Percentiles rank a stretch among this genome's conserved stretches.
Conservation (phyloP, 2,797 vertebrate genomes). For the Xenentodon cancila region DNA sequence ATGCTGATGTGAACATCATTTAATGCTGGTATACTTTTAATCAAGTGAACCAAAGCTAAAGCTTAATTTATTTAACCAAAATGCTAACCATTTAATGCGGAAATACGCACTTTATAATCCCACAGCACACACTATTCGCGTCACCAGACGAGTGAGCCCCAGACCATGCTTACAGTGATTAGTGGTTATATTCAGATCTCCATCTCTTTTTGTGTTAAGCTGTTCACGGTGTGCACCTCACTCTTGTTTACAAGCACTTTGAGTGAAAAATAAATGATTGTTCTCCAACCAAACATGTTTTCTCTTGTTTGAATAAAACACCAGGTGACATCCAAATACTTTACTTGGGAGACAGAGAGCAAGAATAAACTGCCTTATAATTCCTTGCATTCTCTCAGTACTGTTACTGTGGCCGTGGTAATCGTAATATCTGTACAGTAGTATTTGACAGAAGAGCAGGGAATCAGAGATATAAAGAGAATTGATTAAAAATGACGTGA, state of each 20-base stretch:
- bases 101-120: conserved; percentile 67
- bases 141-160: conserved; percentile 64
- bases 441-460: conserved; percentile 12
- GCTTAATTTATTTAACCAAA: conserved; percentile 35
- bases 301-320: conserved; percentile 32
- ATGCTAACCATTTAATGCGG: conserved; percentile 41
- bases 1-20: conserved; percentile 49
- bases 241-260: conserved; percentile 61
- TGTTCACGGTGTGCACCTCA: conserved; percentile 46
- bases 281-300: conserved; percentile 11
- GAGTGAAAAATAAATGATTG: conserved; percentile 64
- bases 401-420: neutral
- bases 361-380: too few relatives aligned
- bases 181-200: conserved; percentile 16
- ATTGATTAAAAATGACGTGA: conserved; percentile 32
- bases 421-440: conserved; percentile 7
- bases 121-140: conserved; percentile 48
- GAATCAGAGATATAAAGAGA: neutral
- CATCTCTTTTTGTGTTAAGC: conserved; percentile 28
- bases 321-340: conserved; percentile 21
- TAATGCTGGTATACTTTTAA: conserved; percentile 47
- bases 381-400: too few relatives aligned
- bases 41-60: conserved; percentile 32
- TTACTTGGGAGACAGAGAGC: neutral
- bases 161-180: conserved; percentile 39